These are phyloP conservation scores for Pangasius sanitwongsei DNA, from an alignment of 2,797 vertebrate genomes.

Conservation along the genomic window DNA sequence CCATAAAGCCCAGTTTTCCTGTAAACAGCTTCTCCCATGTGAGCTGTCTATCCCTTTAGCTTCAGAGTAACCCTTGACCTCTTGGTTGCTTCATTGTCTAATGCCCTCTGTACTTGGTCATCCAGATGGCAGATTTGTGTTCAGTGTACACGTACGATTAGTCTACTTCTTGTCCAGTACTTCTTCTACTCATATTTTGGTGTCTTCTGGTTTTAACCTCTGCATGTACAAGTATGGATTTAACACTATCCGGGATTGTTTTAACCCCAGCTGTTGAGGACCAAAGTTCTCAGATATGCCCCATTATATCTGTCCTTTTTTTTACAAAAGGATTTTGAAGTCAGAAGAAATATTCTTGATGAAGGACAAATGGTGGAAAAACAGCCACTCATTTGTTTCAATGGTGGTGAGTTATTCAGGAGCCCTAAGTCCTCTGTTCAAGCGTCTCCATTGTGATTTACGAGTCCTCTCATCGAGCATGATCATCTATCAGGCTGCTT, in stretches of 20 bases:
- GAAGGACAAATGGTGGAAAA: background rate
- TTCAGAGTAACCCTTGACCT: background rate
- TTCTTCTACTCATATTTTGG: background rate
- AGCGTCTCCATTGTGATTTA: slow-evolving; percentile 42
- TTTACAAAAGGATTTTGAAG: background rate
- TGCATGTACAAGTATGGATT: background rate
- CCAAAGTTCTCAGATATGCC: background rate
- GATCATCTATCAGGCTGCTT: slow-evolving; percentile 57
- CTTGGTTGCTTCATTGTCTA: background rate
- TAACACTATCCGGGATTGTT: background rate
- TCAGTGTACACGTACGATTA: background rate
- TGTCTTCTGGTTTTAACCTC: background rate
- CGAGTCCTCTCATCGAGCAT: slow-evolving; percentile 42
- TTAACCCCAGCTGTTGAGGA: background rate
- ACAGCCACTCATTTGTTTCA: background rate
- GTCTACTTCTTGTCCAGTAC: background rate
- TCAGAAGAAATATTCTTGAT: background rate
- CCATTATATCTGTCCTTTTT: background rate
- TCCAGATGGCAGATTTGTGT: background rate
- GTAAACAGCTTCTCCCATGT: background rate
- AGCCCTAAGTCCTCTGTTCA: slow-evolving; percentile 12
- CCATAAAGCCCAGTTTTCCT: background rate
- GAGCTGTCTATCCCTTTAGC: background rate
- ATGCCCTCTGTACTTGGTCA: background rate
- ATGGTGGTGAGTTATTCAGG: slow-evolving; percentile 17